phyloP scores from a whole-genome alignment of 2,888 invertebrate species.

The Lamellibrachia columna region DNA sequence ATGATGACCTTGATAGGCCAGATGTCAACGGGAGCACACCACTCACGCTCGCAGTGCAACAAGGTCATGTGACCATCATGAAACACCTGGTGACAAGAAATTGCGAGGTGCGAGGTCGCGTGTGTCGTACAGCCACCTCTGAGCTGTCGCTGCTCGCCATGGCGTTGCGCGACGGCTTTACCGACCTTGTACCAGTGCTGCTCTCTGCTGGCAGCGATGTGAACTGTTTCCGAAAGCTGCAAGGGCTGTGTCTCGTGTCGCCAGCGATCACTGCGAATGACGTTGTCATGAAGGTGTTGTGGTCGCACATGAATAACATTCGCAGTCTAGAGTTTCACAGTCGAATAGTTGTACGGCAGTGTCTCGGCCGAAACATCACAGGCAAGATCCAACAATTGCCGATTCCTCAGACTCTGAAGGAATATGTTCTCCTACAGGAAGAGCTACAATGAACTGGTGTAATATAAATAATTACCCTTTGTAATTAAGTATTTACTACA shows the following conservation, averaged over 20 bases:
- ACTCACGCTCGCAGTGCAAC: slow-evolving; percentile 27
- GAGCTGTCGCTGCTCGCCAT: slow-evolving; percentile 22
- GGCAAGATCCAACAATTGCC: slow-evolving; percentile 26
- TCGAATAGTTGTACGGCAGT: slow-evolving; percentile 21
- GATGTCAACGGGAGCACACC: slow-evolving; percentile 33
- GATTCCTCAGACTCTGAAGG: slow-evolving; percentile 29
- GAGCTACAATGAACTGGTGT: not conserved
- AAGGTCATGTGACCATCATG: slow-evolving; percentile 27
- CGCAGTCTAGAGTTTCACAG: slow-evolving; percentile 11
- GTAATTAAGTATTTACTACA: not conserved
- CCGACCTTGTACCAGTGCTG: slow-evolving; percentile 26
- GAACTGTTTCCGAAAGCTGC: not conserved
- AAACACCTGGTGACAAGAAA: slow-evolving; percentile 25
- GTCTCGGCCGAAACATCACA: slow-evolving; percentile 27
- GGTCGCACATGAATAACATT: not conserved
- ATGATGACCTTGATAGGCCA: slow-evolving; percentile 25
- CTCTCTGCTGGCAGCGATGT: slow-evolving; percentile 27
- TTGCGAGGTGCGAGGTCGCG: slow-evolving; percentile 21
- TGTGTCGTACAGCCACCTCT: slow-evolving; percentile 21
- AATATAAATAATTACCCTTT: not conserved
- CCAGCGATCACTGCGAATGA: slow-evolving; percentile 14
- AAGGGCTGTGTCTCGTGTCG: not conserved
- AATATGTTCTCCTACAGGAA: slow-evolving; percentile 29
- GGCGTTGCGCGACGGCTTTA: slow-evolving; percentile 27
- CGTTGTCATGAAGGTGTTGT: slow-evolving; percentile 21